A percentile compares a stretch with the other conserved stretches of the same genome.
Conservation (phyloP, 2,113 vertebrate species). For the Phainopepla nitens region DNA sequence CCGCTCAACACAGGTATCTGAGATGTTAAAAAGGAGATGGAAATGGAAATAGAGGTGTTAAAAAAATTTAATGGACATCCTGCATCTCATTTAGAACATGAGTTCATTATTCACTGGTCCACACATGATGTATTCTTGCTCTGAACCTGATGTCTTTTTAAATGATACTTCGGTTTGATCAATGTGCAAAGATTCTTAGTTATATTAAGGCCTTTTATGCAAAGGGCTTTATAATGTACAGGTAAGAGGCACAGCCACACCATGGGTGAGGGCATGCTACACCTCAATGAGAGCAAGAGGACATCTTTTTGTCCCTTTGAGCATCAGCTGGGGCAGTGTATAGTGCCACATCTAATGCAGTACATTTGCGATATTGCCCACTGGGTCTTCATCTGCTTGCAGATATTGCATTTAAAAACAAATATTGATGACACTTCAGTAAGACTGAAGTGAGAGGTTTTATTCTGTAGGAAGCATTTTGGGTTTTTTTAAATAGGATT, state of each 20-base stretch:
- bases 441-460: background rate
- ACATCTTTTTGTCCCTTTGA: background rate
- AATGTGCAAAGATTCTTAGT: constrained; percentile 22
- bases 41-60: constrained; percentile 9
- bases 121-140: background rate
- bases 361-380: background rate
- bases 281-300: background rate
- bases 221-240: background rate
- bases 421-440: background rate
- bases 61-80: constrained; percentile 1
- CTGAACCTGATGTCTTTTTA: constrained; percentile 27
- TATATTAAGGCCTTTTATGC: constrained; percentile 3
- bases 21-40: background rate
- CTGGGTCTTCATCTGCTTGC: background rate
- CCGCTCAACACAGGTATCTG: background rate
- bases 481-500: background rate
- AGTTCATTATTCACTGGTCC: constrained; percentile 33
- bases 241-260: background rate
- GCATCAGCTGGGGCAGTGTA: background rate
- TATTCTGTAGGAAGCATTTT: background rate
- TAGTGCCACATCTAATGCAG: background rate
- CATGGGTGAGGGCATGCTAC: background rate
- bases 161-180: constrained; percentile 39
- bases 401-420: background rate
- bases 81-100: constrained; percentile 30